phyloP scores from a whole-genome alignment of 2,888 invertebrate species.

The Hedya salicella region DNA sequence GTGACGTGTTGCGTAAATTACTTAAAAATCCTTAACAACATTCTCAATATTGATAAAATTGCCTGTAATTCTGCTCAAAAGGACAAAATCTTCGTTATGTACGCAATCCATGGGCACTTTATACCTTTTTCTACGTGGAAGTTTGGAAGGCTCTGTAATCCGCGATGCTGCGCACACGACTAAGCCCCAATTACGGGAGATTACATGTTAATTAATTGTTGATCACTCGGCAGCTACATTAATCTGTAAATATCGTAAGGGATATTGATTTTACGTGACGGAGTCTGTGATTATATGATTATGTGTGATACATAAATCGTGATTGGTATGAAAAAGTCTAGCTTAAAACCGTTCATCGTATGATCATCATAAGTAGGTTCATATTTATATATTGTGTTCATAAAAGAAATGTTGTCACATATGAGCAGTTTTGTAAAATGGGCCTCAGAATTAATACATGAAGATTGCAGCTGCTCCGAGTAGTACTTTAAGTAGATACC shows the following conservation, averaged over 20 bases:
- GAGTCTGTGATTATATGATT: background rate
- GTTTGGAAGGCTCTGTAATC: background rate
- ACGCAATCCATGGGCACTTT: background rate
- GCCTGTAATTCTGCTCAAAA: background rate
- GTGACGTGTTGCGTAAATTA: background rate
- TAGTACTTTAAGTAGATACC: no score
- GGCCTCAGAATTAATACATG: no score
- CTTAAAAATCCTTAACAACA: constrained; percentile 1
- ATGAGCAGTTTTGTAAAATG: no score
- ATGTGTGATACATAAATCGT: background rate
- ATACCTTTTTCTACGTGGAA: background rate
- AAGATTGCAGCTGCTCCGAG: no score
- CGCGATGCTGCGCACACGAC: background rate
- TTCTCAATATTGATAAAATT: constrained; percentile 2
- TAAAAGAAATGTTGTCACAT: no score
- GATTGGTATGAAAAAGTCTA: no score
- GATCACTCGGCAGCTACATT: constrained; percentile 3
- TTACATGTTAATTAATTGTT: constrained; percentile 9
- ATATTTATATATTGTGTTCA: no score
- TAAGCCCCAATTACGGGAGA: constrained; percentile 5
- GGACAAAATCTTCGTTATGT: background rate
- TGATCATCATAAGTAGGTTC: no score
- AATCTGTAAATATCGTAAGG: background rate
- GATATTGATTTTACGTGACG: background rate
- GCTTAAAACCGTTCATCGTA: no score